A percentile compares a stretch with the other conserved stretches of the same genome.
Conservation (phyloP, 2,113 vertebrate species). For the Lasiurus borealis region DNA sequence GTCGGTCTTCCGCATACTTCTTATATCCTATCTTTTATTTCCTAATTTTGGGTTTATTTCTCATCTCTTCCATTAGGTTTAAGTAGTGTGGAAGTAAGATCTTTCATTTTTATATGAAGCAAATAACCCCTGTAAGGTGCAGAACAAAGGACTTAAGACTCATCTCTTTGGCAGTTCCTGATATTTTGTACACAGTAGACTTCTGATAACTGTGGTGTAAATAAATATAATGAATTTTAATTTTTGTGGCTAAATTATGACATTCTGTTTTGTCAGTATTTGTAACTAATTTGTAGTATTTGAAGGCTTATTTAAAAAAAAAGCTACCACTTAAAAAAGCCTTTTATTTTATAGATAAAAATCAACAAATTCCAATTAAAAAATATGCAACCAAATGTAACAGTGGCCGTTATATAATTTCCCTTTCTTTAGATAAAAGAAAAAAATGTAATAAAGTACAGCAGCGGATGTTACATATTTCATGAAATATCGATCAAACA, state of each 20-base stretch:
- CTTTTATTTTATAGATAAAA: constrained; percentile 20
- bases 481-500: not conserved
- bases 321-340: not conserved
- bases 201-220: not conserved
- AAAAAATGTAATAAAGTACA: not conserved
- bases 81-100: not conserved
- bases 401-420: not conserved
- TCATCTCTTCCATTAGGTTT: not conserved
- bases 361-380: not conserved
- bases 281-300: not conserved
- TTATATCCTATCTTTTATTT: not conserved
- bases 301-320: not conserved
- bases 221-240: not conserved
- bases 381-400: not conserved
- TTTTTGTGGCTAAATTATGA: constrained; percentile 1
- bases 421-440: not conserved
- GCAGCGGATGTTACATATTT: not conserved
- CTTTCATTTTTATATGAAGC: not conserved
- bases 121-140: not conserved
- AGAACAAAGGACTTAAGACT: not conserved
- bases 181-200: not conserved
- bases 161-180: not conserved
- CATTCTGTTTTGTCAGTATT: not conserved
- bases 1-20: not conserved
- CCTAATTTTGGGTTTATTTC: not conserved